Base-by-base conservation (phyloP, 2,797 vertebrate genomes). In the Clarias fuscus region DNA sequence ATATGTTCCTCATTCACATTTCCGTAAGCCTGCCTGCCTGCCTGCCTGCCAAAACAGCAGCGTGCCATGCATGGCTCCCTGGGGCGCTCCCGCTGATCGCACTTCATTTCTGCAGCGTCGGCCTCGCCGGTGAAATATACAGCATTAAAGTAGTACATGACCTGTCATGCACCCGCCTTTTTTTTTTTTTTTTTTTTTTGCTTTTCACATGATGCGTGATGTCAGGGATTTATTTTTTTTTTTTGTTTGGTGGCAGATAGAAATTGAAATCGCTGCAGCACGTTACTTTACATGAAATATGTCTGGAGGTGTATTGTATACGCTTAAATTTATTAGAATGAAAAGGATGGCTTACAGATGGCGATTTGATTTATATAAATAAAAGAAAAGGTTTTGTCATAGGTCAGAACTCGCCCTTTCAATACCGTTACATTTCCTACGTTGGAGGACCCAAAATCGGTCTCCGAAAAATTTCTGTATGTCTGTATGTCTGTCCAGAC, bases 51-150 rank as follows among this genome's bases (percentile, higher is more conserved):
- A 86, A 84, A 87, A 76, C 65, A 85, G 73, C 85, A 70, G 79
- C 33, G 85, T 80, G 83, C 81, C 85, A 37, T 27, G 73, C 73
- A 79, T n/a, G 71, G 68, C 37, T 79, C 84, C 89, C 87, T 73
- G 77, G 84, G 86, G 73, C 86, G 71, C 83, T 64, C 83, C 80
- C 33, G 40, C 80, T 58, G 83, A 85, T 89, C 81, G 70, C 73
- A 72, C 78, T 82, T 88, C 81, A 86, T 88, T 87, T 84, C 80
- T 59, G 68, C 81, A 27, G 71, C 83, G 61, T 67, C 80, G 64
- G 83, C 70, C 87, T 76, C 67, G 27, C 76, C 61, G 43, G n/a
- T 73, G 68, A 85, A 85, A 87, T 72, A 84, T 84, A 70, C 58
- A 80, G 30, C 84, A 10, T 77, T 71, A 84, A 83, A 85, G 84